These are phyloP conservation scores for Metalampra italica DNA, from an alignment of 2,888 invertebrate genomes.

Conservation along the genomic window DNA sequence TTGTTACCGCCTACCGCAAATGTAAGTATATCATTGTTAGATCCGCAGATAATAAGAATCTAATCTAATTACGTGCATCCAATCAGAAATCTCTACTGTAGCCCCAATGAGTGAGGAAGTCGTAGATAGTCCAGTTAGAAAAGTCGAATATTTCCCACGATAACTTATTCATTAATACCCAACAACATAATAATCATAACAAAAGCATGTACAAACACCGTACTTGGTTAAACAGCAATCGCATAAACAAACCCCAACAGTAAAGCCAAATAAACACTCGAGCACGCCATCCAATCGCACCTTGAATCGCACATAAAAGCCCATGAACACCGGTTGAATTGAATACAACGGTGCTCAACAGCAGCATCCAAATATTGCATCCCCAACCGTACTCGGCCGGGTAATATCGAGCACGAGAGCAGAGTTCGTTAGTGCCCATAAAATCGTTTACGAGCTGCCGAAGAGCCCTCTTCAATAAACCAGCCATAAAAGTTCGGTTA, in stretches of 20 bases:
- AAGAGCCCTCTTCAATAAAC: constrained; percentile 78
- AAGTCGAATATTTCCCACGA: constrained; percentile 49
- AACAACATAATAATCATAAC: constrained; percentile 76
- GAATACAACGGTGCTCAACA: constrained; percentile 69
- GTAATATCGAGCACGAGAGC: constrained; percentile 71
- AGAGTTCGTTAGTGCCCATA: constrained; percentile 74
- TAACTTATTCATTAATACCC: constrained; percentile 54
- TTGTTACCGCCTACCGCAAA: constrained; percentile 36
- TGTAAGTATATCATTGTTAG: neutral
- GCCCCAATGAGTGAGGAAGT: constrained; percentile 19
- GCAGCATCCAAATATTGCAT: constrained; percentile 71
- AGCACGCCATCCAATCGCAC: constrained; percentile 79
- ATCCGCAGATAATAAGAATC: constrained; percentile 1
- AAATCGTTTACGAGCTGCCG: constrained; percentile 78
- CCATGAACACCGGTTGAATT: constrained; percentile 74
- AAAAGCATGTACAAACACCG: constrained; percentile 74
- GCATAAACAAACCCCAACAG: constrained; percentile 79
- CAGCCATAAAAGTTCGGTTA: constrained; percentile 77
- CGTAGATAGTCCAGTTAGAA: constrained; percentile 15
- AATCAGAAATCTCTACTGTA: neutral
- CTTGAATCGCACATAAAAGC: constrained; percentile 78
- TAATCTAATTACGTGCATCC: neutral
- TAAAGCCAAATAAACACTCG: constrained; percentile 77
- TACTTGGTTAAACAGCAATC: constrained; percentile 78
- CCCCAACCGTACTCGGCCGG: constrained; percentile 70